Evolutionary conservation across 2,113 vertebrate species (phyloP).

Genomic region (Stictonetta naevosa): DNA sequence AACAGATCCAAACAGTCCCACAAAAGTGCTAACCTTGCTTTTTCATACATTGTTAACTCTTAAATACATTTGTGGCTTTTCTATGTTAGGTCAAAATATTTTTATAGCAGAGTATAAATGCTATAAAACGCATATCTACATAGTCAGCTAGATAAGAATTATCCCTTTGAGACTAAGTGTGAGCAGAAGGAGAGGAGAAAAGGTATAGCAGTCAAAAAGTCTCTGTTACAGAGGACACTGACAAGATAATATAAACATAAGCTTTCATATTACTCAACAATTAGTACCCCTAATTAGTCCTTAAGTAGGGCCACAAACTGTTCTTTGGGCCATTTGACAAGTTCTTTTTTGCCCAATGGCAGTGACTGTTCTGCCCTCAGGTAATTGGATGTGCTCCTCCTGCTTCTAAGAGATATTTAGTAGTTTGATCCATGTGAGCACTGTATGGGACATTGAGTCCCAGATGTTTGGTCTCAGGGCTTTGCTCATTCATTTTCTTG

Average conservation of each 20-base stretch:
- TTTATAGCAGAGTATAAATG: no score
- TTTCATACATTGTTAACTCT: not conserved
- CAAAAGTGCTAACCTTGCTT: not conserved
- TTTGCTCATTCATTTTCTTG: not conserved
- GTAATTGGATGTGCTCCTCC: not conserved
- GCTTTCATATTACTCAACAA: not conserved
- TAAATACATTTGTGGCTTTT: not conserved
- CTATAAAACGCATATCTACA: not conserved
- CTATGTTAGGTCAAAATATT: not conserved
- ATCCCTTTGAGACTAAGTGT: not conserved
- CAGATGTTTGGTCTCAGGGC: not conserved
- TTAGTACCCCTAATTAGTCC: not conserved
- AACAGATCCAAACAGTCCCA: not conserved
- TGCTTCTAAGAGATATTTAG: not conserved
- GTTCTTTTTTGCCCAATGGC: not conserved
- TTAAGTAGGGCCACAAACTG: not conserved
- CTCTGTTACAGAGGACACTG: not conserved
- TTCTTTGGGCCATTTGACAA: not conserved
- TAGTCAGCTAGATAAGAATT: not conserved
- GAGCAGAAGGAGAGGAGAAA: not conserved
- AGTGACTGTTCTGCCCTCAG: not conserved
- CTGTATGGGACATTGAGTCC: not conserved
- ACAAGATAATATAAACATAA: not conserved
- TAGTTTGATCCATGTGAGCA: not conserved
- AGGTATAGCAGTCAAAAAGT: not conserved